Evolutionary conservation across 1,140 invertebrate genomes (phyloP).

Genomic region (Pteromalus puparum): DNA sequence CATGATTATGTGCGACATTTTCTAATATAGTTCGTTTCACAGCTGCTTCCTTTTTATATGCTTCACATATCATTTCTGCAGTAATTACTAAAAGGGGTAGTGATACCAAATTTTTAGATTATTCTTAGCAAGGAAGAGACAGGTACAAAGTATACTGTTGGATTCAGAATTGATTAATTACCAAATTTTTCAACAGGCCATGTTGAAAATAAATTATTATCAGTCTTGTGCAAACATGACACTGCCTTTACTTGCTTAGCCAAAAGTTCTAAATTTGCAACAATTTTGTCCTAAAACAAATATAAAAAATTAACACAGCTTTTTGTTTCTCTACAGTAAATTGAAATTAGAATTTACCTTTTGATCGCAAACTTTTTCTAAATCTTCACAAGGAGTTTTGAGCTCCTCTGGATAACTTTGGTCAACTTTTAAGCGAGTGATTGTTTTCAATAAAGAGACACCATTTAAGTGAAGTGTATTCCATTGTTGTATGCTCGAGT

Average conservation of each 20-base stretch:
- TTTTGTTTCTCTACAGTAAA: not conserved
- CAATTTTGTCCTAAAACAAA: conserved; percentile 58
- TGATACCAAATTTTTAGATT: conserved; percentile 1
- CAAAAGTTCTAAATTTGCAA: conserved; percentile 59
- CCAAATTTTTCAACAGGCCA: conserved; percentile 64
- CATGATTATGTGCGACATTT: conserved; percentile 64
- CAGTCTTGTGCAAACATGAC: conserved; percentile 52
- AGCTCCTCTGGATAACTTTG: conserved; percentile 56
- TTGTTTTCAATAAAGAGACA: conserved; percentile 59
- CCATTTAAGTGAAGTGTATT: conserved; percentile 62
- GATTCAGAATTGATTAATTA: conserved; percentile 47
- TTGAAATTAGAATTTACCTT: conserved; percentile 54
- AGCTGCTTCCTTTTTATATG: conserved; percentile 59
- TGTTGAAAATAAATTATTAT: conserved; percentile 61
- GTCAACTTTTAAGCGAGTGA: conserved; percentile 58
- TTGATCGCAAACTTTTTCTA: conserved; percentile 60
- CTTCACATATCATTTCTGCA: conserved; percentile 58
- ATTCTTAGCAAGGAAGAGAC: not conserved
- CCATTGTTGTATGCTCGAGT: conserved; percentile 66
- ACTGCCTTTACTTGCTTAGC: conserved; percentile 57
- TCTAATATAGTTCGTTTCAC: conserved; percentile 63
- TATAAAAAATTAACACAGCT: not conserved
- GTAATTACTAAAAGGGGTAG: conserved; percentile 52
- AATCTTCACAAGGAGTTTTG: conserved; percentile 60
- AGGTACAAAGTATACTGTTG: not conserved